These are phyloP conservation scores for Notothenia rossii DNA, from an alignment of 2,113 vertebrate species.

Conservation along the genomic window DNA sequence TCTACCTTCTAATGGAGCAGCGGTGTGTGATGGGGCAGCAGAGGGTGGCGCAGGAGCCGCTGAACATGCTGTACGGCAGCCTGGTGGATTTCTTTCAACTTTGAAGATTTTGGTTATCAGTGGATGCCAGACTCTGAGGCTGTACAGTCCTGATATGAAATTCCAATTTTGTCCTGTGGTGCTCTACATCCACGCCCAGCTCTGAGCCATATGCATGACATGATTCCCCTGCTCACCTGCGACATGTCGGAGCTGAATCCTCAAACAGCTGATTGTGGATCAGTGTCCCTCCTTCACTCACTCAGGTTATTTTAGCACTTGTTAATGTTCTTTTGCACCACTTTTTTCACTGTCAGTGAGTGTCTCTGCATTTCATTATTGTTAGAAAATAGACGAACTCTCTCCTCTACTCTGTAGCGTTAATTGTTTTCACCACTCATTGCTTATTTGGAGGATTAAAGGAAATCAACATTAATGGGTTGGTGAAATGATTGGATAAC, in stretches of 20 bases:
- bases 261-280: slow-evolving; percentile 1
- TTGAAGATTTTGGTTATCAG: slow-evolving; percentile 73
- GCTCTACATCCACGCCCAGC: slow-evolving; percentile 31
- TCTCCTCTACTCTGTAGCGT: background rate
- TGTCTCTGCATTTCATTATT: slow-evolving; percentile 18
- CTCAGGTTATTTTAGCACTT: background rate
- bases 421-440: slow-evolving; percentile 26
- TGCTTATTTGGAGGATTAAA: slow-evolving; percentile 42
- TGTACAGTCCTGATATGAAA: slow-evolving; percentile 53
- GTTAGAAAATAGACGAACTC: background rate
- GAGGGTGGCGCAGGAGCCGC: slow-evolving; percentile 29
- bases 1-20: slow-evolving; percentile 2
- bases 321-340: background rate
- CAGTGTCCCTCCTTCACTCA: background rate
- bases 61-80: slow-evolving; percentile 46
- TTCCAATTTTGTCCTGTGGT: slow-evolving; percentile 43
- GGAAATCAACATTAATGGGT: slow-evolving; percentile 42
- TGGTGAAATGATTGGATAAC: slow-evolving; percentile 39
- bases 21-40: background rate
- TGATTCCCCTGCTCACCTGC: background rate
- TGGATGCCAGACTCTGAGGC: slow-evolving; percentile 52
- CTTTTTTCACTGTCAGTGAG: background rate
- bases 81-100: slow-evolving; percentile 63
- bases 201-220: slow-evolving; percentile 33
- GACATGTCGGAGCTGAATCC: slow-evolving; percentile 6